Evolutionary conservation across 2,113 vertebrate species (phyloP).

Genomic region (Leptocoma aspasia): DNA sequence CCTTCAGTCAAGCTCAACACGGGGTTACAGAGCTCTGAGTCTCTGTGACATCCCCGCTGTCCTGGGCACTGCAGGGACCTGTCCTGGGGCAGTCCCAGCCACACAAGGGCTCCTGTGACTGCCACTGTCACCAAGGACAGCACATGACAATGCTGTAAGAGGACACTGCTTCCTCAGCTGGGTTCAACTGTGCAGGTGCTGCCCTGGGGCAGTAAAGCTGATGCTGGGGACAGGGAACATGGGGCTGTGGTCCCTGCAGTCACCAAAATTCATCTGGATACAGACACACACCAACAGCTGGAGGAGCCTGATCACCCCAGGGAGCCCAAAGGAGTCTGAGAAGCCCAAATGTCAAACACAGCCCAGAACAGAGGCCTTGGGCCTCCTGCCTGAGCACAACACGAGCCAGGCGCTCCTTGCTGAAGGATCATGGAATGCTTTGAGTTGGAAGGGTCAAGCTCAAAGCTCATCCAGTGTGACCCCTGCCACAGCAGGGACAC

Average conservation of each 20-base stretch:
- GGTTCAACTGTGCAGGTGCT: accelerated
- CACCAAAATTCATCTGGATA: neutral
- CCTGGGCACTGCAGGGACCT: neutral
- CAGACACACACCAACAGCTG: neutral
- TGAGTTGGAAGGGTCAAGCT: neutral
- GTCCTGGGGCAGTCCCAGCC: neutral
- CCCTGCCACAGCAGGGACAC: neutral
- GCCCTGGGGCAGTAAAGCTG: neutral
- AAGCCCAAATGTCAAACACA: neutral
- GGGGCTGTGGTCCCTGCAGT: neutral
- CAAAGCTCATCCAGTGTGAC: neutral
- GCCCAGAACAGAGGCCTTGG: neutral
- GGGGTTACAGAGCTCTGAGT: neutral
- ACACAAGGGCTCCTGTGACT: neutral
- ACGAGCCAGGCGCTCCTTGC: neutral
- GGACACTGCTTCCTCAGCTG: neutral
- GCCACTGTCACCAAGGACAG: neutral
- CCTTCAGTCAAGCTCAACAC: neutral
- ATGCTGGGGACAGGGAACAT: neutral
- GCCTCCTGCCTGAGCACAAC: neutral
- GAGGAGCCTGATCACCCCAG: neutral
- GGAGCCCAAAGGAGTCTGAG: neutral
- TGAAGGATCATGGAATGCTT: neutral
- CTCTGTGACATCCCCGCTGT: accelerated
- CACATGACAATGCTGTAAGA: accelerated